Base-by-base conservation (phyloP, 1,140 invertebrate species). In the Drosophila ohnishii region DNA sequence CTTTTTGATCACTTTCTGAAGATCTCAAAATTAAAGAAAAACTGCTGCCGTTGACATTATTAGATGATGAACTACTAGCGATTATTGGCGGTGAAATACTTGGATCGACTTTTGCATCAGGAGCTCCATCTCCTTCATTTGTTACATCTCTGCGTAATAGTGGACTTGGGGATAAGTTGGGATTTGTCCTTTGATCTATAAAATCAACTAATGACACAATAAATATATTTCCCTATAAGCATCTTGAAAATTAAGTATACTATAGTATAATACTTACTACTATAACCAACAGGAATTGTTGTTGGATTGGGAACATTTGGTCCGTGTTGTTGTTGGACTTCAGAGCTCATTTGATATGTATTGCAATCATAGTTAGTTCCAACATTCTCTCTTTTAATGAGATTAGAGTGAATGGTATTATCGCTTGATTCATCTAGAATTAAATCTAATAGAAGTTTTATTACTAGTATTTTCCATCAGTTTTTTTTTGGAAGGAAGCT, bases 311-410 rank as follows among this genome's bases (percentile, higher is more conserved):
- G 42, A 13, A 72, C 72, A 35, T 70, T 67, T 42, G 78, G 35
- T 2, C 69, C 76, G 10, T 55, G n/a, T 11, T 92, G 93, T 32
- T 22, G 64, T 13, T 87, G 82, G 13, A 74, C 56, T 25, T 86
- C 67, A 64, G 95, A 94, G 67, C 94, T 95, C 78, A 96, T 94
- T 78, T 96, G 96, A 93, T 98, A 98, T 93, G 96, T 98, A 87
- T 96, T 97, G 93, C 96, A 97, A 93, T 98, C 98, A 92, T 97
- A 97, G 50, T 95, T 94, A 51, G 78, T 62, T 35, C 64, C 64
- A 79, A 95, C 95, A 90, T 96, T 96, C 94, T 97, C 97, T 93
- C 97, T 95, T 94, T 98, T 98, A 91, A 97, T 98, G 82, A 96
- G 94, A 86, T 95, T 95, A 69, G 95, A 94, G 88, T 95, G 95